Evolutionary conservation across 2,797 vertebrate species (phyloP).

Genomic region (Bucorvus abyssinicus): DNA sequence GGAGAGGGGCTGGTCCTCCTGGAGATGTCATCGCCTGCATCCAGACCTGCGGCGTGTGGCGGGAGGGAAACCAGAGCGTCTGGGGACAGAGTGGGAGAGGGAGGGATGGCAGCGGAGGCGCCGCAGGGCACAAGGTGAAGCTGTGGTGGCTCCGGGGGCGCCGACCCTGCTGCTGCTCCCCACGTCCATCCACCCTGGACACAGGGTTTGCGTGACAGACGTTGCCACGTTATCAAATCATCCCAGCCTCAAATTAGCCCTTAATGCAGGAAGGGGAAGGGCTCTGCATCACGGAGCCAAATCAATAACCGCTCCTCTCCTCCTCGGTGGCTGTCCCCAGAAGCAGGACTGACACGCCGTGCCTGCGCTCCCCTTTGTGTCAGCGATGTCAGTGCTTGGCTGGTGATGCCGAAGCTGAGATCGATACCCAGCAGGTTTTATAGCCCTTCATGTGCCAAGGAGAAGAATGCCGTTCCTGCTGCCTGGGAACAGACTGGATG

Average conservation of each 20-base stretch:
- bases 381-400: neutral
- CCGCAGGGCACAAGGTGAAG: neutral
- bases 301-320: neutral
- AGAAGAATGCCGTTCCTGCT: neutral
- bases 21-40: neutral
- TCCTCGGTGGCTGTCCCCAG: neutral
- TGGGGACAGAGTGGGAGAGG: neutral
- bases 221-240: neutral
- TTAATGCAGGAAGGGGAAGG: constrained; percentile 7
- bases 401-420: neutral
- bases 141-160: neutral
- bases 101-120: neutral
- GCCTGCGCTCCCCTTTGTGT: neutral
- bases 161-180: neutral
- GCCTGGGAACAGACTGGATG: neutral
- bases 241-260: constrained; percentile 4
- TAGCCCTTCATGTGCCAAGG: neutral
- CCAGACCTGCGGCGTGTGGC: no score
- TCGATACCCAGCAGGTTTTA: neutral
- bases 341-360: neutral
- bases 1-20: neutral
- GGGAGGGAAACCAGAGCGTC: neutral
- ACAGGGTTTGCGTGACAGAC: neutral
- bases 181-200: neutral
- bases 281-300: neutral